Evolutionary conservation across 2,888 invertebrate species (phyloP).

Genomic region (Antheraea yamamai): DNA sequence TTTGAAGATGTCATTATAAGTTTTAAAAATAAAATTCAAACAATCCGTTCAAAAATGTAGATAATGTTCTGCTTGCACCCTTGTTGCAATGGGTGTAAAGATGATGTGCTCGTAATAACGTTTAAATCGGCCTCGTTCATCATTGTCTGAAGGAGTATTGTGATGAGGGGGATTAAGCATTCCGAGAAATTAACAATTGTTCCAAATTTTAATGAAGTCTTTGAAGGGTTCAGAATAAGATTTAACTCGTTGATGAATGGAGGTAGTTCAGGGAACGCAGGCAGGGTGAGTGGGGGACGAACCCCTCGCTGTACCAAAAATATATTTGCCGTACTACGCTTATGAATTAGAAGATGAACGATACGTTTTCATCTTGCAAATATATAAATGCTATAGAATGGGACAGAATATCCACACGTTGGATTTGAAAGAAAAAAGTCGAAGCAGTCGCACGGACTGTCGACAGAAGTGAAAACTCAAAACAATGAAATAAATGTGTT

Average conservation of each 20-base stretch:
- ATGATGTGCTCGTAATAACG: not conserved
- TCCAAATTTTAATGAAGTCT: constrained; percentile 15
- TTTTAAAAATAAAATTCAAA: not conserved
- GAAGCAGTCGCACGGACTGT: no score
- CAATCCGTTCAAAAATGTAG: not conserved
- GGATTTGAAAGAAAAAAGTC: no score
- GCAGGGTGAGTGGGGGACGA: not conserved
- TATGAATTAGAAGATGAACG: not conserved
- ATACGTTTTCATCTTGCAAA: not conserved
- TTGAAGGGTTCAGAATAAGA: constrained; percentile 20
- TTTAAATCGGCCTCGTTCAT: not conserved
- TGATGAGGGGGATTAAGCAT: not conserved
- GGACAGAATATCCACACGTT: not conserved
- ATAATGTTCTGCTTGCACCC: not conserved
- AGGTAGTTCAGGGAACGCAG: not conserved
- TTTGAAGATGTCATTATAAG: no score
- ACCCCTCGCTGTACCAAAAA: not conserved
- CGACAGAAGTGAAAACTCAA: no score
- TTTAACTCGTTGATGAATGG: constrained; percentile 7
- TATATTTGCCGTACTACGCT: not conserved
- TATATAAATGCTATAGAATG: no score
- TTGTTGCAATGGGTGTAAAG: not conserved
- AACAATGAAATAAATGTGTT: no score
- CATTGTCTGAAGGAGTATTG: constrained; percentile 4
- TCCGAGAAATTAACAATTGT: constrained; percentile 19